These are phyloP conservation scores for Blastobasis lacticolella DNA, from an alignment of 2,888 invertebrate genomes.

Conservation along the genomic window DNA sequence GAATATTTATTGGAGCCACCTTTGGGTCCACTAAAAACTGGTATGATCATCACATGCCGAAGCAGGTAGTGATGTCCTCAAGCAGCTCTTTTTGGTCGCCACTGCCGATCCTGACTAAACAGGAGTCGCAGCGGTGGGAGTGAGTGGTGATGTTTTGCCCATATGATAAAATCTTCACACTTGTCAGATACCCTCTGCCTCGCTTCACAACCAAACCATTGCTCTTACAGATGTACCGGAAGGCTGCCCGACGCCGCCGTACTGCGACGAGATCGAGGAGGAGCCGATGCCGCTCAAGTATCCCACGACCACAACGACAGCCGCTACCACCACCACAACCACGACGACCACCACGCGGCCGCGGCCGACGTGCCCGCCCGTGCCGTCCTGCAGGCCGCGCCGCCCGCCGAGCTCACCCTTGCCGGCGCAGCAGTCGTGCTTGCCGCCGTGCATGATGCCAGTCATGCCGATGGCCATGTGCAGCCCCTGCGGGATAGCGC, in stretches of 20 bases:
- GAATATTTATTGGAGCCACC: too few species aligned
- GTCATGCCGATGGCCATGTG: neutral
- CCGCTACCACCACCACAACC: constrained; percentile 9
- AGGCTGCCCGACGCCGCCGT: constrained; percentile 31
- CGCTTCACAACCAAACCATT: too few species aligned
- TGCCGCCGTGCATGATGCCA: neutral
- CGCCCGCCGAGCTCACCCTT: neutral
- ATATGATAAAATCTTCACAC: too few species aligned
- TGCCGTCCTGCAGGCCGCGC: neutral
- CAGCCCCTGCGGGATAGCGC: neutral
- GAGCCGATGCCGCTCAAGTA: neutral
- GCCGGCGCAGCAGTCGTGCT: neutral
- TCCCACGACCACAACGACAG: neutral
- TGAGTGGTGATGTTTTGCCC: too few species aligned
- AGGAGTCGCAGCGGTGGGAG: too few species aligned
- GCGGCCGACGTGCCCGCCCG: neutral
- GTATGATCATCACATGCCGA: too few species aligned
- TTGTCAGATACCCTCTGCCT: too few species aligned
- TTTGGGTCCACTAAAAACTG: too few species aligned
- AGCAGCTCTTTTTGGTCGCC: too few species aligned
- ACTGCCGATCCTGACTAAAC: too few species aligned
- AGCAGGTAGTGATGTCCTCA: too few species aligned
- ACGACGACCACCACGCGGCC: neutral
- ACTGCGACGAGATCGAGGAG: constrained; percentile 15
- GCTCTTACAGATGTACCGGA: constrained; percentile 7